A percentile compares a stretch with the other conserved stretches of the same genome.
These are phyloP conservation scores for Laticauda laticaudata DNA, from an alignment of 2,113 vertebrate species.

Conservation along the genomic window DNA sequence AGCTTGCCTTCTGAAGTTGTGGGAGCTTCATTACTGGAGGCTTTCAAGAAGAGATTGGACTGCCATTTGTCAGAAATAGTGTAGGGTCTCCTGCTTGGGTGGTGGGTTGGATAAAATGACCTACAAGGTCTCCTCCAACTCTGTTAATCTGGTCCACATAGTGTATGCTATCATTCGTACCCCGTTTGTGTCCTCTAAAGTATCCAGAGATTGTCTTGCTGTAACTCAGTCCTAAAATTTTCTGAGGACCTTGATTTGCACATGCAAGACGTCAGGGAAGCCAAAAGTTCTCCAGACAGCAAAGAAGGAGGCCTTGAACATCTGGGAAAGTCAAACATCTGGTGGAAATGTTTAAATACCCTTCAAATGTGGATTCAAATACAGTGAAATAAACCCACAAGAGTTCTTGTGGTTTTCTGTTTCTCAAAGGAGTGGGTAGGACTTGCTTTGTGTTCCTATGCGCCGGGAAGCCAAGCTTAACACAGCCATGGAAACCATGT, in stretches of 20 bases:
- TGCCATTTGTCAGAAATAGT: too few relatives aligned
- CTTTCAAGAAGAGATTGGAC: too few relatives aligned
- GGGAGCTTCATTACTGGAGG: too few relatives aligned
- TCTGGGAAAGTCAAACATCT: not conserved
- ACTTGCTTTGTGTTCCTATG: not conserved
- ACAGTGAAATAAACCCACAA: not conserved
- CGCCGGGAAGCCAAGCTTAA: not conserved
- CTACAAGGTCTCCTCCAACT: too few relatives aligned
- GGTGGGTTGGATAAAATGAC: too few relatives aligned
- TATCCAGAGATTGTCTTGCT: not conserved
- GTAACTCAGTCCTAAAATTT: not conserved
- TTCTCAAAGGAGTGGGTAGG: not conserved
- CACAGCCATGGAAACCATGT: not conserved
- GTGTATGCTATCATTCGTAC: not conserved
- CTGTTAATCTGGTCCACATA: not conserved
- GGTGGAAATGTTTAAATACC: not conserved
- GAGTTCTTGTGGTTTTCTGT: not conserved
- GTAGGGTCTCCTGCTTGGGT: too few relatives aligned
- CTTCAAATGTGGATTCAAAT: not conserved
- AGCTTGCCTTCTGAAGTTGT: too few relatives aligned
- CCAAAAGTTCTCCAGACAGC: not conserved
- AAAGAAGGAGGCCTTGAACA: not conserved
- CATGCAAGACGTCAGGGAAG: not conserved
- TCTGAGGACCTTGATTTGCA: not conserved
- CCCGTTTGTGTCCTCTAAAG: not conserved